Conservation (phyloP, 1,140 invertebrate species). For the Drosophila nigromelanica region DNA sequence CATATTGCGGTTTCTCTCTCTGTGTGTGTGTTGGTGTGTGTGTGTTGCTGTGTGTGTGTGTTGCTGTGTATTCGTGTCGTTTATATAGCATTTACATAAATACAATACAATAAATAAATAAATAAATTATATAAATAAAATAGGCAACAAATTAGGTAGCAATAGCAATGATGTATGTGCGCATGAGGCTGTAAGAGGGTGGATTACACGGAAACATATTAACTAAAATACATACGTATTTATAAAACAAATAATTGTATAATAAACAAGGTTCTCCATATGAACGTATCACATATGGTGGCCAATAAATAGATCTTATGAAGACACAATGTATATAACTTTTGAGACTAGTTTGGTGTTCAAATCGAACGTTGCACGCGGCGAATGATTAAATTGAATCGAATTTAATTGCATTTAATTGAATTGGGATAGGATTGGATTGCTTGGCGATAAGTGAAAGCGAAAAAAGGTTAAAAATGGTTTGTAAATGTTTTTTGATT, state of each 20-base stretch:
- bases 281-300: constrained; percentile 10
- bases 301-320: constrained; percentile 14
- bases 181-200: neutral
- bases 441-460: neutral
- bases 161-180: constrained; percentile 23
- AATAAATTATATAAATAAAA: constrained; percentile 73
- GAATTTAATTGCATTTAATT: constrained; percentile 17
- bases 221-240: constrained; percentile 36
- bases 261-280: constrained; percentile 14
- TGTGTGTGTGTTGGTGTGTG: constrained; percentile 28
- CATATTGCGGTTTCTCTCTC: constrained; percentile 47
- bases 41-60: constrained; percentile 20
- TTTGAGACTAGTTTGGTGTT: constrained; percentile 72
- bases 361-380: constrained; percentile 2
- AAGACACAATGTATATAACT: constrained; percentile 25
- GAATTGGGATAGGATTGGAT: constrained; percentile 1
- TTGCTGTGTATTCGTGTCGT: constrained; percentile 16
- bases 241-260: constrained; percentile 17
- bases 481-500: constrained; percentile 2
- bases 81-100: constrained; percentile 70
- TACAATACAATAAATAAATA: constrained; percentile 70
- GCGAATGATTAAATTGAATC: constrained; percentile 12
- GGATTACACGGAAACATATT: constrained; percentile 14
- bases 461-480: neutral
- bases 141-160: constrained; percentile 63